These are phyloP conservation scores for Tragopan temminckii DNA, from an alignment of 2,797 vertebrate genomes.

Conservation along the genomic window DNA sequence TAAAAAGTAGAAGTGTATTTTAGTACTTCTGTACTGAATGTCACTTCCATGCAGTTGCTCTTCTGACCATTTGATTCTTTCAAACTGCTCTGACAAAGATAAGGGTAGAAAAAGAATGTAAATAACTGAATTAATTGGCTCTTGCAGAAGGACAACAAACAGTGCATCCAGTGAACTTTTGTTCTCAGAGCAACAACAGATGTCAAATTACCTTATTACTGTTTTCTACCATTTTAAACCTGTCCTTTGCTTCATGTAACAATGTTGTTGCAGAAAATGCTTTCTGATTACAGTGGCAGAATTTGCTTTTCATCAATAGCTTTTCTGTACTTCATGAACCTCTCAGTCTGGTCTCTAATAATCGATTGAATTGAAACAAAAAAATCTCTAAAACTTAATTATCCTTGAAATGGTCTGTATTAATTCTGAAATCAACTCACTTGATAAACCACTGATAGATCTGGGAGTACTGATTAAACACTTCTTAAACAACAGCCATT, in stretches of 20 bases:
- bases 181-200: neutral
- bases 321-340: conserved; percentile 33
- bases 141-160: neutral
- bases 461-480: conserved; percentile 36
- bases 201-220: neutral
- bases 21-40: neutral
- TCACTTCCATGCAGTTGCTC: neutral
- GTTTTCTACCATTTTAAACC: neutral
- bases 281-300: conserved; percentile 11
- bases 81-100: neutral
- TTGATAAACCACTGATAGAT: conserved; percentile 59
- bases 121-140: neutral
- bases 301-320: conserved; percentile 20
- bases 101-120: neutral
- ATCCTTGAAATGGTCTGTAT: conserved; percentile 77
- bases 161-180: neutral
- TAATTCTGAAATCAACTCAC: conserved; percentile 73
- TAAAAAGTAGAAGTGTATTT: neutral
- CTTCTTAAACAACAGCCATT: conserved; percentile 53
- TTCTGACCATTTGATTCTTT: neutral
- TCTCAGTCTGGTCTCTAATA: conserved; percentile 31
- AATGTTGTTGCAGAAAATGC: neutral
- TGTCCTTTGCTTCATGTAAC: neutral
- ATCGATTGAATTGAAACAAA: conserved; percentile 66
- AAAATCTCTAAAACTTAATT: conserved; percentile 76